Evolutionary conservation across 2,888 invertebrate species (phyloP).

Genomic region (Drosophila koepferae): DNA sequence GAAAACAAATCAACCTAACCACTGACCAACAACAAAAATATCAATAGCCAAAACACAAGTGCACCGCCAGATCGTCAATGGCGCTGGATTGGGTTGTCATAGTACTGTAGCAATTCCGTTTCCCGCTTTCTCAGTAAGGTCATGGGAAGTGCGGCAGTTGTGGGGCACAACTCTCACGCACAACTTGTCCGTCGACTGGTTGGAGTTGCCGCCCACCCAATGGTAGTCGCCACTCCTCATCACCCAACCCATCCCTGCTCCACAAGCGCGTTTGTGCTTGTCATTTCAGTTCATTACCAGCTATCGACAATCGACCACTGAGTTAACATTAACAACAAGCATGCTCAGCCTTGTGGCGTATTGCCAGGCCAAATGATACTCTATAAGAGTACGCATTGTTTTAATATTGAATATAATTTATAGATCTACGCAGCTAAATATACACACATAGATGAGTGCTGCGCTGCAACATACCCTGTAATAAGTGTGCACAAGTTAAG

Average conservation of each 20-base stretch:
- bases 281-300: conserved; percentile 70
- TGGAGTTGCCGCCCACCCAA: conserved; percentile 37
- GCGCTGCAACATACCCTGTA: no score
- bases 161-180: conserved; percentile 38
- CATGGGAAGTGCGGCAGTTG: conserved; percentile 81
- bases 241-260: conserved; percentile 3
- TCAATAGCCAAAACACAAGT: conserved; percentile 32
- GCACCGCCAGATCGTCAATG: conserved; percentile 13
- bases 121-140: conserved; percentile 73
- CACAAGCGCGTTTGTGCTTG: conserved; percentile 60
- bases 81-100: conserved; percentile 54
- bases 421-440: no score
- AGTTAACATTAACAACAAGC: conserved; percentile 54
- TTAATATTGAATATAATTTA: no score
- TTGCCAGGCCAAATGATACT: background rate
- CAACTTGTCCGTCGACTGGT: conserved; percentile 33
- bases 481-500: no score
- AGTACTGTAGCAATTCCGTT: conserved; percentile 54
- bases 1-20: conserved; percentile 66
- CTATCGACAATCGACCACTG: conserved; percentile 56
- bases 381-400: background rate
- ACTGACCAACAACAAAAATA: conserved; percentile 66
- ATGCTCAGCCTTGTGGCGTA: background rate
- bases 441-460: no score
- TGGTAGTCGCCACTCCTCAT: no score